Evolutionary conservation across 2,888 invertebrate genomes (phyloP), one percentile per base, ranked within the genome.

Genomic region (Drosophila recens): DNA sequence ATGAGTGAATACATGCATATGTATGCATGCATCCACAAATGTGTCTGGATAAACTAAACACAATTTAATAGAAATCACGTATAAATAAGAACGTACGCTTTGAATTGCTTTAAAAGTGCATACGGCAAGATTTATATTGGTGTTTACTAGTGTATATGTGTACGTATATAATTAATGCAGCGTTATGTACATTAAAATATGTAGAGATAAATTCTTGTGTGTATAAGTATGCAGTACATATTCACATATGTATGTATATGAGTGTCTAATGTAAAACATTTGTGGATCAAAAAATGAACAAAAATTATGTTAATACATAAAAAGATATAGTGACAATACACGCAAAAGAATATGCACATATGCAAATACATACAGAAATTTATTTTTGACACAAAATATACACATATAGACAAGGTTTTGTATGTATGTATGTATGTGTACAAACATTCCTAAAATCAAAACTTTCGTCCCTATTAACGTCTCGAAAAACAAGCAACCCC

Each of bases 1-100:
- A 59, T 59, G 49, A 30, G 46, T 58, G 57, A 46, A 62, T 62
- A 62, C 53, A 52, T 53, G 33, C 51, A 23, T 53, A 27, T 53
- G 53, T 62, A 33, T 63, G 54, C 45, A 46, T 54, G 43, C 20
- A 48, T 48, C 11, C 36, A 58, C 58, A 38, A 48, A 36, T 58
- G 48, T 58, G 58, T 57, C 58, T 59, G 49, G 49, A 59, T 59
- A 40, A 59, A 48, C 58, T 30, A 40, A 59, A 40, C 36, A 5
- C 3, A 38, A 58, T 15, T 23, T 34, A n/a, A 33, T 56, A 56
- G 45, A 45, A 56, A 23, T 20, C 6, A 23, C 56, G n/a, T 23
- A 45, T 4, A 45, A 45, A 43, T 56, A 15, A n/a, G 15, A 57
- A 11, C 15, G 15, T 6, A 27, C 45, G 34, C 34, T 11, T 10